Conservation (phyloP, 2,113 vertebrate genomes). For the Callocephalon fimbriatum region DNA sequence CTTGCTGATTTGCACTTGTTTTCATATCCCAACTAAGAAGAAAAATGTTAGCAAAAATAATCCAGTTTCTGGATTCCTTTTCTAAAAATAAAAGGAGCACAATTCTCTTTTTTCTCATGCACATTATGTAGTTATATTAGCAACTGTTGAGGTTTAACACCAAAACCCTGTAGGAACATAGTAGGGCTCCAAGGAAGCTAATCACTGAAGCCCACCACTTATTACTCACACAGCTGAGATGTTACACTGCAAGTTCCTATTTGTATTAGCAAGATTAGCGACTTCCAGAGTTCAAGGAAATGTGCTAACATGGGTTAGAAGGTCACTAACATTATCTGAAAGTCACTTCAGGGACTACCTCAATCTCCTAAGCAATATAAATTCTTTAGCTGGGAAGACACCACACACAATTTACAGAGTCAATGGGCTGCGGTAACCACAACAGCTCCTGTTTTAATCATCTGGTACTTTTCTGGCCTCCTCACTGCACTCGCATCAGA, state of each 20-base stretch:
- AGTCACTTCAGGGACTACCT: conserved; percentile 25
- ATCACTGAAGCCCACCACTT: conserved; percentile 24
- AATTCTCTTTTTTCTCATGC: not conserved
- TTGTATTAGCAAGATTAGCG: conserved; percentile 62
- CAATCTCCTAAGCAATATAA: conserved; percentile 6
- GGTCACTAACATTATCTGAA: conserved; percentile 46
- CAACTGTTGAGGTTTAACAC: not conserved
- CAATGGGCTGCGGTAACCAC: conserved; percentile 2
- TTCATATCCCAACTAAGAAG: not conserved
- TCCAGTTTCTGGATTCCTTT: not conserved
- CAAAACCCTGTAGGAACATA: not conserved
- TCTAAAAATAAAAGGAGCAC: not conserved
- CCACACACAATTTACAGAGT: conserved; percentile 35
- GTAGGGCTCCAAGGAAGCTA: not conserved
- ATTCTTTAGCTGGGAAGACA: conserved; percentile 20
- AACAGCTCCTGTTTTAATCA: conserved; percentile 32
- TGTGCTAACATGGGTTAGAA: not conserved
- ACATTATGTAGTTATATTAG: not conserved
- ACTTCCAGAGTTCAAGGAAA: conserved; percentile 47
- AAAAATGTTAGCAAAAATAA: not conserved
- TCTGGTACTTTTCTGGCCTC: not conserved
- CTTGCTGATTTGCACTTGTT: conserved; percentile 16
- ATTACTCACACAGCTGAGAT: conserved; percentile 49
- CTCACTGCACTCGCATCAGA: not conserved
- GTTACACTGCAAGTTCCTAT: conserved; percentile 53